These are phyloP conservation scores for Murina feae DNA, from an alignment of 2,113 vertebrate genomes.

Conservation along the genomic window DNA sequence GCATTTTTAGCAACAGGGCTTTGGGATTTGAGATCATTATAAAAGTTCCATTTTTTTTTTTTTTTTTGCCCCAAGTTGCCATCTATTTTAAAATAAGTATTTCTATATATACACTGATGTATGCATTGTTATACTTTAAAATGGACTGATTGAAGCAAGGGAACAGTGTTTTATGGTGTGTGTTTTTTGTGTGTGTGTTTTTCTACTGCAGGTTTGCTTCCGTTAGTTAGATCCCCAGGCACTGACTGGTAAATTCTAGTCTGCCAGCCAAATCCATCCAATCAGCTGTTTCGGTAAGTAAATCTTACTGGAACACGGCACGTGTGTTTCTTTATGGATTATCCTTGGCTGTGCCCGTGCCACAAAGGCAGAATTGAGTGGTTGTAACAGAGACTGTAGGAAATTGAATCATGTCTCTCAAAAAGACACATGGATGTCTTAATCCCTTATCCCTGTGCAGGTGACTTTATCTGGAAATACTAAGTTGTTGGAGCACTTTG, in stretches of 20 bases:
- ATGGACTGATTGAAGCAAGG: neutral
- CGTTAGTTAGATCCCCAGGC: neutral
- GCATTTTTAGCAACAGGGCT: conserved; percentile 28
- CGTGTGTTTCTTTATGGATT: neutral
- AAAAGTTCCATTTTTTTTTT: conserved; percentile 34
- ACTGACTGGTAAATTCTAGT: neutral
- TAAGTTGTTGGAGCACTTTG: conserved; percentile 8
- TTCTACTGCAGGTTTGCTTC: neutral
- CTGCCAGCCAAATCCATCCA: neutral
- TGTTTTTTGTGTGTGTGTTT: no score
- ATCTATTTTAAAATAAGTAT: neutral
- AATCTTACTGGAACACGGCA: neutral
- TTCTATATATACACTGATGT: neutral
- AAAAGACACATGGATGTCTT: neutral
- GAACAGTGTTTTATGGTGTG: neutral
- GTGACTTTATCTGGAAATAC: neutral
- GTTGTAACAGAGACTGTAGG: neutral
- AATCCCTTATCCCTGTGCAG: neutral
- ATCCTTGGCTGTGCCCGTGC: neutral
- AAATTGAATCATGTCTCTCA: neutral
- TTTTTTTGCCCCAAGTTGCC: neutral
- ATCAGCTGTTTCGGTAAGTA: neutral
- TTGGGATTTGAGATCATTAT: conserved; percentile 20
- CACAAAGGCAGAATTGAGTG: neutral
- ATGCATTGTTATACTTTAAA: neutral